Evolutionary conservation across 2,888 invertebrate species (phyloP), one percentile per base, ranked within the genome.

Genomic region (Unio pictorum): DNA sequence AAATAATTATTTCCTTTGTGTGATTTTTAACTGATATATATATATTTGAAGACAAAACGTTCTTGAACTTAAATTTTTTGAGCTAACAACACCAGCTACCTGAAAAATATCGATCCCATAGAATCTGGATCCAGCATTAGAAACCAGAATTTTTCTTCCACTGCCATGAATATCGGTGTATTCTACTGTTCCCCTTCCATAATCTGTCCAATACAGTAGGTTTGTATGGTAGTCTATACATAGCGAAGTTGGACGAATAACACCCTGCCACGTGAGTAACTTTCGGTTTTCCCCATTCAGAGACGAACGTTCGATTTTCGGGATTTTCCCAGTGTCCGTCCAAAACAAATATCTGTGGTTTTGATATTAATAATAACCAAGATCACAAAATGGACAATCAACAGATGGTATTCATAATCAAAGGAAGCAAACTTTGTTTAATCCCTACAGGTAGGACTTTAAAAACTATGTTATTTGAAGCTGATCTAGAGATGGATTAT

Each of bases 71-170:
- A 34, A 0, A 8, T 8, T 34, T 11, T n/a, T 45, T 45, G 11
- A 45, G 45, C 1, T 1, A 45, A 45, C 45, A 45, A 45, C 45
- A 45, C 45, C 11, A 45, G 15, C 6, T 66, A 72, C 74, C 74
- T 68, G 67, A 61, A 72, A 72, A n/a, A 75, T 62, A 20, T 67
- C 68, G 34, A 75, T 70, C 57, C 74, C 74, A 54, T 72, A 75
- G 20, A 63, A 69, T 18, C 66, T 45, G 17, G 60, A 26, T 15
- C 61, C 64, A 17, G 64, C 62, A 23, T 65, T 45, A 6, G 74
- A 72, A 6, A 60, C 56, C 15, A 75, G 64, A n/a, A 75, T 64
- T 15, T 54, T 62, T 64, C 74, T 58, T 1, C 62, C 64, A 26
- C 55, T 66, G 5, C 74, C 74, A 45, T 75, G 58, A 28, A 72